A percentile compares a stretch with the other conserved stretches of the same genome.
These are phyloP conservation scores for Leucania comma DNA, from an alignment of 2,888 invertebrate genomes.

Conservation along the genomic window DNA sequence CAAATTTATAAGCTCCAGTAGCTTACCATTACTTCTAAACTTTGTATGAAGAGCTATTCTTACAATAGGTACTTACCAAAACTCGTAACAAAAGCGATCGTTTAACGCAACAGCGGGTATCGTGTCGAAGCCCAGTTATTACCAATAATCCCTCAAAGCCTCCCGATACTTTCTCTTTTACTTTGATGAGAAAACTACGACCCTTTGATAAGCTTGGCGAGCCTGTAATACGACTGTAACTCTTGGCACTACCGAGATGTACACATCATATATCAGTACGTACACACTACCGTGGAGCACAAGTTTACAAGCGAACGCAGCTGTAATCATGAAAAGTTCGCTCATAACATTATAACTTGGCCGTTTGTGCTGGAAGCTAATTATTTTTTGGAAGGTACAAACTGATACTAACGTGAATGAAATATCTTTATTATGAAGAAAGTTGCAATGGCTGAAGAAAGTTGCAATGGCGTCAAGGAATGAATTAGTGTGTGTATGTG, in stretches of 20 bases:
- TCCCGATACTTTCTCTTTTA: constrained; percentile 32
- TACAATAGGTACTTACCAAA: background rate
- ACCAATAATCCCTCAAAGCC: constrained; percentile 14
- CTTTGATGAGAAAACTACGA: constrained; percentile 52
- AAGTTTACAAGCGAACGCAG: constrained; percentile 3
- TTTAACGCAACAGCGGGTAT: constrained; percentile 4
- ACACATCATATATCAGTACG: background rate
- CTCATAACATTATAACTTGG: background rate
- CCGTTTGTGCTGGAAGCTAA: background rate
- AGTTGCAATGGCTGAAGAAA: background rate
- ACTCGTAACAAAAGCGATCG: constrained; percentile 1
- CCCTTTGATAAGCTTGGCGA: constrained; percentile 44
- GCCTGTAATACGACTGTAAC: constrained; percentile 12
- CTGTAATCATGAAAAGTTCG: constrained; percentile 25
- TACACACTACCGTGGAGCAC: background rate
- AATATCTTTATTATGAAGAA: background rate
- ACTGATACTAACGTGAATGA: background rate
- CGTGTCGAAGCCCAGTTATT: constrained; percentile 7
- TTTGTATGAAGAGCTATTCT: background rate
- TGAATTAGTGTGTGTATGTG: background rate
- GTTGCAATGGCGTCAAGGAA: background rate
- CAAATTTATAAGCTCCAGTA: background rate
- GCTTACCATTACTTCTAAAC: background rate
- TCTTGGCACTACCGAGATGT: background rate
- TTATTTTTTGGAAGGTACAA: constrained; percentile 6